Conservation (phyloP, 2,113 vertebrate genomes). For the Callocephalon fimbriatum region DNA sequence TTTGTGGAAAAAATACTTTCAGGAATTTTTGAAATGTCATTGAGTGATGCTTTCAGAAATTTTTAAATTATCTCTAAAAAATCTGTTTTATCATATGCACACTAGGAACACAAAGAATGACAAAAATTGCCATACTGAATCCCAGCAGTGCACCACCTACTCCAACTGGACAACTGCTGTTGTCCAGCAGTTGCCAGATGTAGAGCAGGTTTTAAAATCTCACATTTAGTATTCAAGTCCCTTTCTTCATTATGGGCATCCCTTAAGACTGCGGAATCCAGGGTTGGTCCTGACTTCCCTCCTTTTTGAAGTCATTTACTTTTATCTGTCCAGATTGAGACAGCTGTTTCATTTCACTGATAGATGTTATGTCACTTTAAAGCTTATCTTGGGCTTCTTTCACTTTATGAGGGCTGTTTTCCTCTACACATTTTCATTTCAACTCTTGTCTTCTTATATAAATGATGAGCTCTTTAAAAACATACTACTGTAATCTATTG, state of each 20-base stretch:
- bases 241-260: background rate
- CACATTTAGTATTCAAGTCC: background rate
- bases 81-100: background rate
- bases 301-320: constrained; percentile 79
- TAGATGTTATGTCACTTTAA: constrained; percentile 85
- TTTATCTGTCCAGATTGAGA: constrained; percentile 82
- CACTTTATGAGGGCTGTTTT: constrained; percentile 81
- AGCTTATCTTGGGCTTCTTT: constrained; percentile 79
- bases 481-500: constrained; percentile 50
- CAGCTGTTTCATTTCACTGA: constrained; percentile 88
- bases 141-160: background rate
- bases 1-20: background rate
- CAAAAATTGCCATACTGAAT: background rate
- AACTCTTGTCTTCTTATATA: constrained; percentile 69
- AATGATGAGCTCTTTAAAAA: constrained; percentile 72
- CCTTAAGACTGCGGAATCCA: background rate
- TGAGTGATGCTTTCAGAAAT: background rate
- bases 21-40: background rate
- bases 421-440: constrained; percentile 73
- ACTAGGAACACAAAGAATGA: background rate
- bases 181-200: background rate
- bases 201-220: background rate
- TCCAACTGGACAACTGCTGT: background rate
- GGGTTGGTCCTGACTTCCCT: constrained; percentile 16
- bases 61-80: background rate